Evolutionary conservation across 35 echinoderm and acorn worm species (phyloP).

Genomic region (Amphiura filiformis): DNA sequence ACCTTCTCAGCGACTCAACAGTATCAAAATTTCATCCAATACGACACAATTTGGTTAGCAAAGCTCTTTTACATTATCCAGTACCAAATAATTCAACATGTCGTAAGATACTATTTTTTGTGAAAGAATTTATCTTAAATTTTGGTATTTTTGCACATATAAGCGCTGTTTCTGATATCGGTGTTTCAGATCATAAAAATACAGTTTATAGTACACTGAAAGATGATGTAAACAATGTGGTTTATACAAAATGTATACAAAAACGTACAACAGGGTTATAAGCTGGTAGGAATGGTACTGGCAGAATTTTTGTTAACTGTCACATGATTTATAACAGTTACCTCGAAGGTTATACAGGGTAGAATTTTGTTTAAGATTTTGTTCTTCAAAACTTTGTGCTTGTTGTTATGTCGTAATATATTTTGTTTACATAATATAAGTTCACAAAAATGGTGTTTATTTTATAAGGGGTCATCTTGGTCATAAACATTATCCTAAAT

Average conservation of each 20-base stretch:
- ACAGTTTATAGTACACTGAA: neutral
- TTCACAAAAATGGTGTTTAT: slow-evolving; percentile 3
- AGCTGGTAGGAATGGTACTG: neutral
- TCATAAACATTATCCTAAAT: neutral
- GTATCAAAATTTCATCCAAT: too few species aligned
- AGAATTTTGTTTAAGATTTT: neutral
- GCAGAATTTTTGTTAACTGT: neutral
- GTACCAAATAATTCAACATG: too few species aligned
- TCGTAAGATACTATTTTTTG: too few species aligned
- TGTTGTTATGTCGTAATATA: slow-evolving; percentile 7
- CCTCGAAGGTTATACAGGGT: slow-evolving; percentile 4
- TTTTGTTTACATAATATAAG: slow-evolving; percentile 12
- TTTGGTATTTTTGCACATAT: too few species aligned
- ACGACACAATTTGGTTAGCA: too few species aligned
- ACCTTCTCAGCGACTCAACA: too few species aligned
- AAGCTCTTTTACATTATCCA: too few species aligned
- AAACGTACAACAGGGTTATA: neutral
- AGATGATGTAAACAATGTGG: neutral
- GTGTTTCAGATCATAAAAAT: neutral
- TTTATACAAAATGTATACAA: slow-evolving; percentile 5
- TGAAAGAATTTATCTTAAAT: too few species aligned
- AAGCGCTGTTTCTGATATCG: neutral
- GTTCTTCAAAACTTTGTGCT: neutral
- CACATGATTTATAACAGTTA: neutral
- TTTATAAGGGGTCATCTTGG: neutral